Base-by-base conservation (phyloP, 2,888 invertebrate genomes). In the Drosophila rubida region DNA sequence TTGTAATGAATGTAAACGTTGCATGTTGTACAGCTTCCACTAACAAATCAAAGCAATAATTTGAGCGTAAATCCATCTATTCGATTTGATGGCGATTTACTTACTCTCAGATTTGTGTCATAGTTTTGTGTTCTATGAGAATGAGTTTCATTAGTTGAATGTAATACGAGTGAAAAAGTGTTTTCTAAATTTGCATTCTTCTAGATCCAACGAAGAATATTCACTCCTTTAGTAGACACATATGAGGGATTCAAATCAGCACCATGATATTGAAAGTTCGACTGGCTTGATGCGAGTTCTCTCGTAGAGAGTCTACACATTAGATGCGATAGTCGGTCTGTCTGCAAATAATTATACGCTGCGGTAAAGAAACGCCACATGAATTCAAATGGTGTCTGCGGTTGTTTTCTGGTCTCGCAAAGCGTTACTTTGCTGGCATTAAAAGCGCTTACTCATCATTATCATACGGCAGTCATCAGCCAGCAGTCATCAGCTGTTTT, bases 401-500 rank as follows among this genome's bases (percentile, higher is more conserved):
- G 54, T 58, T 55, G 63, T 58, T 39, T 58, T 48, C 48, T 46
- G 22, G 42, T 54, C 30, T 54, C 19, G 53, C 44, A 69, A 69
- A 69, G 70, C 64, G 45, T 66, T 73, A 54, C 58, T 71, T 53
- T 48, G 66, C 54, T 57, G 69, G 58, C 71, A 71, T 65, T 66
- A 68, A 82, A 79, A 82, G 68, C 77, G 81, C 86, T 81, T 74
- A 75, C 75, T 81, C 86, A 81, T 81, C 83, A 76, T 79, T 82
- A 81, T 85, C 86, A 68, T 67, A 50, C 66, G 51, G 61, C 68
- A 69, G 75, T 50, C 67, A 75, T 75, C 74, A 62, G 22, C 41
- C 51, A 60, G 41, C 51, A 46, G 37, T 58, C 69, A 83, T 83
- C 79, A 80, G 79, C 85, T 85, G 86, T 74, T 85, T 79, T 70